phyloP scores from a whole-genome alignment of 2,888 invertebrate genomes.

The Drosophila hamatofila region DNA sequence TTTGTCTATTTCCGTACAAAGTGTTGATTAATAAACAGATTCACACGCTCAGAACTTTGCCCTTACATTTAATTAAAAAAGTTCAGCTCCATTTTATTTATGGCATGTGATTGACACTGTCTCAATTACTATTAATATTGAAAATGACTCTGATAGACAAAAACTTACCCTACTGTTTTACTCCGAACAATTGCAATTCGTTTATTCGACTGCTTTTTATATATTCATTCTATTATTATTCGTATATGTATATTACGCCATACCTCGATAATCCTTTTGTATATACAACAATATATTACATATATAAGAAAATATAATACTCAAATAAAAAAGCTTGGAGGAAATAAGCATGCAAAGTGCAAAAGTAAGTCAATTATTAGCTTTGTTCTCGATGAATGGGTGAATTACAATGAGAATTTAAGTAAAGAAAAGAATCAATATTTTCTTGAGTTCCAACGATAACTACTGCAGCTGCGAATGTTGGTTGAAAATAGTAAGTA shows the following conservation, averaged over 20 bases:
- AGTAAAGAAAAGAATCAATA: background rate
- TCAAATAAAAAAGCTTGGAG: background rate
- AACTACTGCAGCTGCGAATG: background rate
- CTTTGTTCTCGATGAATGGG: background rate
- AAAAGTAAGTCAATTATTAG: background rate
- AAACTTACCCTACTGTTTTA: background rate
- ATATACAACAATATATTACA: no score
- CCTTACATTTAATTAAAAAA: conserved; percentile 60
- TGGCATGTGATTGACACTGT: conserved; percentile 28
- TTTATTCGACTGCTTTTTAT: background rate
- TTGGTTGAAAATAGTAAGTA: background rate
- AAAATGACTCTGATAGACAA: background rate
- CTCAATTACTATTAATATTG: background rate
- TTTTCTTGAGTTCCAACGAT: no score
- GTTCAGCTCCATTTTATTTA: conserved; percentile 34
- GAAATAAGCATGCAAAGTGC: background rate
- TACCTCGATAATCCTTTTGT: background rate
- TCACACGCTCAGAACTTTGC: conserved; percentile 34
- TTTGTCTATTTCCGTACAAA: conserved; percentile 53
- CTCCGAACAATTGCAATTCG: background rate
- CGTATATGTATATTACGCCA: background rate
- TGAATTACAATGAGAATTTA: background rate
- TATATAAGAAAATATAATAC: background rate
- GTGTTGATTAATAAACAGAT: conserved; percentile 54
- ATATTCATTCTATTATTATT: background rate